Conservation (phyloP, 2,113 vertebrate genomes). For the Morone chrysops region DNA sequence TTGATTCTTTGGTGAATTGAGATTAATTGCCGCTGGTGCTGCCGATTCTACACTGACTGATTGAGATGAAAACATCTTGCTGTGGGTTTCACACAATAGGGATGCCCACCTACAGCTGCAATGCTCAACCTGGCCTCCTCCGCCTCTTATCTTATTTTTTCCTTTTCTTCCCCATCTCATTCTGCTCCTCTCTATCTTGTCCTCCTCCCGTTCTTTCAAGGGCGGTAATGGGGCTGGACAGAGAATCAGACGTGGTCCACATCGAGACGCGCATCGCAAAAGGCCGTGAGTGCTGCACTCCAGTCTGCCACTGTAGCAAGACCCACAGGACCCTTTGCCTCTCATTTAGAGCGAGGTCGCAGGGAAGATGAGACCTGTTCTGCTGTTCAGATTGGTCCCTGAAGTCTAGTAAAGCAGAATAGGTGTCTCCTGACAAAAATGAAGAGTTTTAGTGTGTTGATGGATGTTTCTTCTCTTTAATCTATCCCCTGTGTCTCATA, state of each 20-base stretch:
- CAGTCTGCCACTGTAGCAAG: constrained; percentile 46
- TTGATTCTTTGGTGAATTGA: constrained; percentile 59
- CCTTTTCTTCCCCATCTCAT: constrained; percentile 49
- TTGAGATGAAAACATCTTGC: constrained; percentile 55
- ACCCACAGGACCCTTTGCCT: constrained; percentile 72
- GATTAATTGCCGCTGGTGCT: constrained; percentile 61
- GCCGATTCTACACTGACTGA: constrained; percentile 41
- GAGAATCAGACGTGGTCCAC: constrained; percentile 94
- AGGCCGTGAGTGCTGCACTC: constrained; percentile 90
- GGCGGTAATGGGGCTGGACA: constrained; percentile 93
- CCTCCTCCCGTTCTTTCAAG: constrained; percentile 78
- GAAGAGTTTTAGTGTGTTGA: constrained; percentile 73
- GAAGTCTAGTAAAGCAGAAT: constrained; percentile 74
- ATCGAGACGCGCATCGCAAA: constrained; percentile 92
- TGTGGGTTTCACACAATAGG: constrained; percentile 39
- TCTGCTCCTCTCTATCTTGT: constrained; percentile 54
- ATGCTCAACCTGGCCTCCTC: constrained; percentile 13
- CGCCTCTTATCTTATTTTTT: constrained; percentile 31
- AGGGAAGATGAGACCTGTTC: constrained; percentile 72
- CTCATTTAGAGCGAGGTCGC: constrained; percentile 80
- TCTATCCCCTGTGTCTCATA: constrained; percentile 69
- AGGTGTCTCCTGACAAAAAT: constrained; percentile 72
- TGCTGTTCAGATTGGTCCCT: constrained; percentile 72
- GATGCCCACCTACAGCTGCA: constrained; percentile 41
- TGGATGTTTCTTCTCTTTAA: constrained; percentile 73